These are phyloP conservation scores for Stenoptilia bipunctidactyla DNA, from an alignment of 2,888 invertebrate species.

Conservation along the genomic window DNA sequence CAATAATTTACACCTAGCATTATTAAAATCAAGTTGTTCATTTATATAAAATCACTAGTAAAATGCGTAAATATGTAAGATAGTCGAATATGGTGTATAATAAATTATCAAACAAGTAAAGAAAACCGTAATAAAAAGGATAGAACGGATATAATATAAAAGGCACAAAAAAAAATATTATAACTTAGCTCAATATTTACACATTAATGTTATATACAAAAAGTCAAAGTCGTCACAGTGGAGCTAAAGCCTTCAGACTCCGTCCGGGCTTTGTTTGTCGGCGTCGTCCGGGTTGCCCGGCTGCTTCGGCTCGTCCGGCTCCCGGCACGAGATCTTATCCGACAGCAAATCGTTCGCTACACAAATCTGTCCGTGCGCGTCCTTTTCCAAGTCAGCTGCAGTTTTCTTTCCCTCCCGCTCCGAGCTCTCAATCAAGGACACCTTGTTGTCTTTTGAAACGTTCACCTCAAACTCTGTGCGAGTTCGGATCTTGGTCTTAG, in stretches of 20 bases:
- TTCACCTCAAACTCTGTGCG: conserved; percentile 48
- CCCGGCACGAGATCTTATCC: not conserved
- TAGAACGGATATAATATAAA: not conserved
- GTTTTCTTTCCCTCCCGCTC: too few relatives aligned
- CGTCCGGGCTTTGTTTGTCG: conserved; percentile 17
- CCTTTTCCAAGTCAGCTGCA: too few relatives aligned
- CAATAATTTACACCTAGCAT: too few relatives aligned
- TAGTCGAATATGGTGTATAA: too few relatives aligned
- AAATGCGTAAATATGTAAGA: not conserved
- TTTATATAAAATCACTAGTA: too few relatives aligned
- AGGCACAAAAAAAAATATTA: not conserved
- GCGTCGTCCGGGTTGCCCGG: not conserved
- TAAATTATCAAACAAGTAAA: too few relatives aligned
- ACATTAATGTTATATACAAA: conserved; percentile 7
- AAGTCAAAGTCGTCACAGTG: not conserved
- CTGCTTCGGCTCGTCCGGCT: not conserved
- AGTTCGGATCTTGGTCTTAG: conserved; percentile 50
- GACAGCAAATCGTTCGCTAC: too few relatives aligned
- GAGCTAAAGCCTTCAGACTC: conserved; percentile 21
- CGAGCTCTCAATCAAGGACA: too few relatives aligned
- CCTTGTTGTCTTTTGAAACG: conserved; percentile 25
- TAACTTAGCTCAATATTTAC: not conserved
- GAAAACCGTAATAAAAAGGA: not conserved
- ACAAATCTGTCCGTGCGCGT: too few relatives aligned
- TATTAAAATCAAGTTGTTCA: too few relatives aligned